phyloP scores from a whole-genome alignment of 2,888 invertebrate species.

The Holacanthella duospinosa region DNA sequence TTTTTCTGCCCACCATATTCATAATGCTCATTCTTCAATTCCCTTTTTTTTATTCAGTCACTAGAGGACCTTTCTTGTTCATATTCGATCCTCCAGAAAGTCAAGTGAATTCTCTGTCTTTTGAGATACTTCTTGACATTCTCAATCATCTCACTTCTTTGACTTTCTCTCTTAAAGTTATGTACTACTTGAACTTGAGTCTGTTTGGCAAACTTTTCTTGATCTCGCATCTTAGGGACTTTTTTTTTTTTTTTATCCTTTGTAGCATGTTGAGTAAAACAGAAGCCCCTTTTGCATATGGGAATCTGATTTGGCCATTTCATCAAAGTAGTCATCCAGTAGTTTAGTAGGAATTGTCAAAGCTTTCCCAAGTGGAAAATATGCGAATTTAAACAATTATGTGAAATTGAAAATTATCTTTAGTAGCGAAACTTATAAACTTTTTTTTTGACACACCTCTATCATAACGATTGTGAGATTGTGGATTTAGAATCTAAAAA shows the following conservation, averaged over 20 bases:
- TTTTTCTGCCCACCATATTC: conserved; percentile 32
- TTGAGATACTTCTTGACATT: conserved; percentile 87
- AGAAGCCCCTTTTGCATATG: conserved; percentile 79
- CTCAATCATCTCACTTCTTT: conserved; percentile 82
- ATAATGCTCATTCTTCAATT: conserved; percentile 32
- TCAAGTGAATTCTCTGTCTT: conserved; percentile 67
- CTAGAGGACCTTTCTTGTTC: conserved; percentile 3
- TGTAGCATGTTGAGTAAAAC: conserved; percentile 68
- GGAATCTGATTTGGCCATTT: conserved; percentile 94
- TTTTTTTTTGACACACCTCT: no score
- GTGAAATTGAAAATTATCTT: no score
- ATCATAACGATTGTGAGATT: no score
- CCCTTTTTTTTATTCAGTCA: conserved; percentile 19
- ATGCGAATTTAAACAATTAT: no score
- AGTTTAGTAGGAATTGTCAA: conserved; percentile 65
- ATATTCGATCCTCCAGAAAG: conserved; percentile 59
- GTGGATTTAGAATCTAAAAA: no score
- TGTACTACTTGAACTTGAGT: conserved; percentile 72
- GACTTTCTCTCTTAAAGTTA: conserved; percentile 73
- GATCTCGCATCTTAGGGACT: conserved; percentile 74
- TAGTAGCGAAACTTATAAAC: no score
- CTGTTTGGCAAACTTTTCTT: conserved; percentile 86
- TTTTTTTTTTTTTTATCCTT: conserved; percentile 79
- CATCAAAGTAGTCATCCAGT: conserved; percentile 95
- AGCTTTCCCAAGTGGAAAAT: conserved; percentile 49